Evolutionary conservation across 2,797 vertebrate species (phyloP).

Genomic region (Phalloptychus januarius): DNA sequence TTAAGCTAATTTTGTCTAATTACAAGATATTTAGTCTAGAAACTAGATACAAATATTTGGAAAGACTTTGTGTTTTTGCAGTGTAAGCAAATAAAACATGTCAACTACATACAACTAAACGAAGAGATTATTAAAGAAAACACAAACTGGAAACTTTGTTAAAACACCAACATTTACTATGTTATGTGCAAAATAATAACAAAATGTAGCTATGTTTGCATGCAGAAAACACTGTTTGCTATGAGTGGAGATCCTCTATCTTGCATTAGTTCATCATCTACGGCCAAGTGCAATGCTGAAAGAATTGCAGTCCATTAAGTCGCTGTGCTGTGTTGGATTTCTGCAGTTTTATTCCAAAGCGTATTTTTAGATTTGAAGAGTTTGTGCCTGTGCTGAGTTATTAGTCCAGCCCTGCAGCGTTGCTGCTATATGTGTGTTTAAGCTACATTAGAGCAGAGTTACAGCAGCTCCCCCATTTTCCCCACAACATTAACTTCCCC

Average conservation of each 20-base stretch:
- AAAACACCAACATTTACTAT: neutral
- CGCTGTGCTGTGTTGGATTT: constrained; percentile 14
- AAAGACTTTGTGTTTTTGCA: too few species aligned
- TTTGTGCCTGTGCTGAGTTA: constrained; percentile 41
- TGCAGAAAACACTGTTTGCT: neutral
- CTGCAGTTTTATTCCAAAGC: constrained; percentile 14
- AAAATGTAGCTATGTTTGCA: neutral
- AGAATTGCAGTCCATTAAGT: neutral
- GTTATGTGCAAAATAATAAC: neutral
- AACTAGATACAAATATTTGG: too few species aligned
- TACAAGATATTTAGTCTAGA: too few species aligned
- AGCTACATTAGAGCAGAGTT: constrained; percentile 59
- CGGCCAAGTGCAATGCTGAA: neutral
- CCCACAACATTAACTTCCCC: constrained; percentile 75
- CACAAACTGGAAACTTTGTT: neutral
- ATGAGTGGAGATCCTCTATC: neutral
- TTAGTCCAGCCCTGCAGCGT: constrained; percentile 38
- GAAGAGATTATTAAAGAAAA: neutral
- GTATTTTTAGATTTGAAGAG: constrained; percentile 24
- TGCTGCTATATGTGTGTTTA: constrained; percentile 65
- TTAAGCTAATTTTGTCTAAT: too few species aligned
- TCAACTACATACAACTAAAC: neutral
- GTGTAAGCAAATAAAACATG: neutral
- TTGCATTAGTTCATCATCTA: constrained; percentile 2
- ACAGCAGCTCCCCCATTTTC: constrained; percentile 65